Evolutionary conservation across 1,140 invertebrate genomes (phyloP).

Genomic region (Pseudachorutes palmiensis): DNA sequence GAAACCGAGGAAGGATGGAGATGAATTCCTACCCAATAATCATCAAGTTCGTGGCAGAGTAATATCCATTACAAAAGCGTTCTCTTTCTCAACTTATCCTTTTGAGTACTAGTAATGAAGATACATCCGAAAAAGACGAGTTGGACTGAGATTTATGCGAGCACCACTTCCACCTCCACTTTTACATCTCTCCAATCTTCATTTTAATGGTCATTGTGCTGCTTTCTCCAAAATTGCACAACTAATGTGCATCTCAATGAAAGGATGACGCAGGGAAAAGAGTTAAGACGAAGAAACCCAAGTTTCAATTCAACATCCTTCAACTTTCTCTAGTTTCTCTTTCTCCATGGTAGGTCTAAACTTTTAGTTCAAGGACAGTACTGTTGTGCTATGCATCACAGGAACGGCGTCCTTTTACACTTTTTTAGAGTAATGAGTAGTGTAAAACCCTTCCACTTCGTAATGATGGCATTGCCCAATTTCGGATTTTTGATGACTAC

Average conservation of each 20-base stretch:
- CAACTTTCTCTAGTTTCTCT: too few species aligned
- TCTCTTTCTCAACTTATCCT: not conserved
- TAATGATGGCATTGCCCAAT: too few species aligned
- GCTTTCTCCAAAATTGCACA: not conserved
- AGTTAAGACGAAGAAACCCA: too few species aligned
- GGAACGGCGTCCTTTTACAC: too few species aligned
- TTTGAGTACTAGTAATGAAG: not conserved
- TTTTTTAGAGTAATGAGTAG: too few species aligned
- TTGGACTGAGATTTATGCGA: not conserved
- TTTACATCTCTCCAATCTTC: not conserved
- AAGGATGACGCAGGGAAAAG: not conserved
- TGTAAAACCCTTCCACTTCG: too few species aligned
- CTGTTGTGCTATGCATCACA: too few species aligned
- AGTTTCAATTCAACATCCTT: not conserved
- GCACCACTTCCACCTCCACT: not conserved
- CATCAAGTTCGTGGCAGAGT: not conserved
- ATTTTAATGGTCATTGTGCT: not conserved
- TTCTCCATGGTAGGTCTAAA: too few species aligned
- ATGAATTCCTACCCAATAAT: too few species aligned
- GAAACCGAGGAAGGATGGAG: too few species aligned
- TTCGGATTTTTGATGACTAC: too few species aligned
- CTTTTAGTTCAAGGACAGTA: too few species aligned
- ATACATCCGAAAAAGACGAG: not conserved
- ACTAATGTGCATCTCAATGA: conserved; percentile 1
- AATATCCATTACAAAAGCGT: not conserved